phyloP scores from a whole-genome alignment of 1,140 invertebrate species.

The Bombus affinis region DNA sequence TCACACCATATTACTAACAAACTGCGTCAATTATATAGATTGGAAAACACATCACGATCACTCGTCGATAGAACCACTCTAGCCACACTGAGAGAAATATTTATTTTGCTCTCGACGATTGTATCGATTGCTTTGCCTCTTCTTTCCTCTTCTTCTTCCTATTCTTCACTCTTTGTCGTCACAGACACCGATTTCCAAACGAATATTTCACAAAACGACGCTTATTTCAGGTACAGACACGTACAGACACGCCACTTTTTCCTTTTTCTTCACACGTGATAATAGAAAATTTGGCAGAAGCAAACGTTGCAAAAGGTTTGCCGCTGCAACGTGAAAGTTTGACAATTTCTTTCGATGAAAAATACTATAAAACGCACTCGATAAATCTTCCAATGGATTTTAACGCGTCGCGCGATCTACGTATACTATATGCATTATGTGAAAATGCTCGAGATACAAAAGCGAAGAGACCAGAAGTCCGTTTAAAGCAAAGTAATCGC shows the following conservation, averaged over 20 bases:
- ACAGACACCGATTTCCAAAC: neutral
- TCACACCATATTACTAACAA: slow-evolving; percentile 17
- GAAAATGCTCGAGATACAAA: neutral
- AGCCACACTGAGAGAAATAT: neutral
- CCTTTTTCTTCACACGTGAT: rapidly evolving
- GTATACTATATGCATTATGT: neutral
- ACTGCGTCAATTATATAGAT: slow-evolving; percentile 20
- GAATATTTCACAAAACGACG: neutral
- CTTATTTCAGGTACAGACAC: too few relatives aligned
- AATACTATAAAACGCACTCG: neutral
- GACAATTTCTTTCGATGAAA: neutral
- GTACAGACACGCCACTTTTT: neutral
- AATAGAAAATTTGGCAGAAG: neutral
- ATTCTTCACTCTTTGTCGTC: neutral
- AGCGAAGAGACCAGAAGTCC: neutral
- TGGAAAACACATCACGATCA: slow-evolving; percentile 26
- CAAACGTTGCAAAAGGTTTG: too few relatives aligned
- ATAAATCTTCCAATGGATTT: neutral
- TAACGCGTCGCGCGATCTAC: neutral
- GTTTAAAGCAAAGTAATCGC: neutral
- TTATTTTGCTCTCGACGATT: neutral
- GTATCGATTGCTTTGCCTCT: neutral
- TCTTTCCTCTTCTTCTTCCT: neutral
- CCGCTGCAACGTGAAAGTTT: too few relatives aligned
- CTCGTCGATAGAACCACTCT: slow-evolving; percentile 8